A percentile compares a stretch with the other conserved stretches of the same genome.
Conservation (phyloP, 2,888 invertebrate genomes). For the Gastracanthus pulcherrimus region DNA sequence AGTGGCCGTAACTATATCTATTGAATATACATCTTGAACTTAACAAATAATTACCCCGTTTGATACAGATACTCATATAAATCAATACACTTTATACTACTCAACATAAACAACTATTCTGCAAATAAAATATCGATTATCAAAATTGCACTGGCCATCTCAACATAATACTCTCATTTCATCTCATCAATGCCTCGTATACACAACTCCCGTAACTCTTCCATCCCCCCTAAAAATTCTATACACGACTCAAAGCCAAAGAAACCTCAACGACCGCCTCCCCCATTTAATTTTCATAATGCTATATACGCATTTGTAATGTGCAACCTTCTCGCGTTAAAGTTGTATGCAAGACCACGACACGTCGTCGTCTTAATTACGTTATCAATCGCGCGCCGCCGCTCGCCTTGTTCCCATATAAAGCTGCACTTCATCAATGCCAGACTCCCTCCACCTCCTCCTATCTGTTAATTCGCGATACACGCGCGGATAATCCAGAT, state of each 20-base stretch:
- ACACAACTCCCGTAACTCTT: too few species aligned
- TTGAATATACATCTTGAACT: too few species aligned
- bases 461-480: background rate
- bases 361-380: conserved; percentile 34
- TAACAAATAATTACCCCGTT: too few species aligned
- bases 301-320: background rate
- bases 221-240: background rate
- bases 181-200: too few species aligned
- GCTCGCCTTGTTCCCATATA: background rate
- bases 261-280: background rate
- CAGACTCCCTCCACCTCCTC: background rate
- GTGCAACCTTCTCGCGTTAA: background rate
- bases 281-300: conserved; percentile 14
- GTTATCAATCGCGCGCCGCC: conserved; percentile 18
- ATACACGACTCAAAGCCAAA: background rate
- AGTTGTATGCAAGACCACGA: background rate
- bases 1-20: too few species aligned
- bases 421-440: background rate
- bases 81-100: too few species aligned
- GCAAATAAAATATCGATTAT: too few species aligned
- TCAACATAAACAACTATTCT: too few species aligned
- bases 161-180: too few species aligned
- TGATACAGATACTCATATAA: too few species aligned
- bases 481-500: background rate
- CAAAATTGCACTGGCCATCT: too few species aligned